A percentile compares a stretch with the other conserved stretches of the same genome.
These are phyloP conservation scores for Triplophysa siluroides DNA, from an alignment of 2,113 vertebrate genomes.

Conservation along the genomic window DNA sequence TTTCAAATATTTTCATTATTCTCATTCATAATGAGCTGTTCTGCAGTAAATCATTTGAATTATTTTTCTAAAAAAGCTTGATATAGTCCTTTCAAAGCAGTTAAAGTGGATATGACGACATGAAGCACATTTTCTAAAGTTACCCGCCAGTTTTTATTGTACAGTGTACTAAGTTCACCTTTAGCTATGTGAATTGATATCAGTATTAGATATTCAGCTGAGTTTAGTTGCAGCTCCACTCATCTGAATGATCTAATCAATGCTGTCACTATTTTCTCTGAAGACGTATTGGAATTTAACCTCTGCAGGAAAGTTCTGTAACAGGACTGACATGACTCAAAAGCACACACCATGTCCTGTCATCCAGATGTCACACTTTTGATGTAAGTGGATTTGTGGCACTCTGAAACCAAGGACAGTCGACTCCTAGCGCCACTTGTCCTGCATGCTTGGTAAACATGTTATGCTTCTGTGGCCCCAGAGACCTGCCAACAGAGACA, in stretches of 20 bases:
- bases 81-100: too few relatives aligned
- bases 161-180: background rate
- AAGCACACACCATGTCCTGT: background rate
- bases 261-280: background rate
- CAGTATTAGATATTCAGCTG: background rate
- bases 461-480: background rate
- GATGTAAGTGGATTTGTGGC: slow-evolving; percentile 18
- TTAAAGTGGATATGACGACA: too few relatives aligned
- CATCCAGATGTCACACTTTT: slow-evolving; percentile 23
- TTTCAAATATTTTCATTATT: too few relatives aligned
- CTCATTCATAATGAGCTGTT: too few relatives aligned
- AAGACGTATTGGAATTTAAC: background rate
- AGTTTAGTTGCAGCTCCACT: background rate
- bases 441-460: slow-evolving; percentile 25
- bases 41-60: too few relatives aligned
- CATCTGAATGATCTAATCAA: background rate
- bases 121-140: too few relatives aligned
- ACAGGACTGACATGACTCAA: background rate
- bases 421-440: background rate
- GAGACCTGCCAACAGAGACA: background rate
- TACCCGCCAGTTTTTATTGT: too few relatives aligned
- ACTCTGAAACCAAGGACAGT: background rate
- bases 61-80: too few relatives aligned
- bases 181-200: background rate
- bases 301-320: background rate